These are phyloP conservation scores for Brachyalestes nurse DNA, from an alignment of 2,797 vertebrate species.

Conservation along the genomic window DNA sequence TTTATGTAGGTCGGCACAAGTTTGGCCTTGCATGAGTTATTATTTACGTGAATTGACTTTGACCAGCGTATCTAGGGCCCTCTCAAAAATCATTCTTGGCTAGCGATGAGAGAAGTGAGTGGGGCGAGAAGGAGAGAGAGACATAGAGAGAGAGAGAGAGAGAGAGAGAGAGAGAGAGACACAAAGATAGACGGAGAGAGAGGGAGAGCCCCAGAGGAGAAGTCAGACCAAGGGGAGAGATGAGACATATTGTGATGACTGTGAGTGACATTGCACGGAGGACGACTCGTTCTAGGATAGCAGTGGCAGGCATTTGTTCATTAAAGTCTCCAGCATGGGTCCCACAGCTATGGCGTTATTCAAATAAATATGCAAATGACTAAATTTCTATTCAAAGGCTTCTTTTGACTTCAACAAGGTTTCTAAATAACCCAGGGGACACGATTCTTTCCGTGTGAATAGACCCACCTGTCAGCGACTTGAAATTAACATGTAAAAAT, in stretches of 20 bases:
- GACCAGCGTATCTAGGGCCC: conserved; percentile 11
- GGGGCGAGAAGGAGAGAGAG: no score
- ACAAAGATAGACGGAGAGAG: not conserved
- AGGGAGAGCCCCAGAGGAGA: conserved; percentile 26
- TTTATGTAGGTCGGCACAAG: conserved; percentile 25
- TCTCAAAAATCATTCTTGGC: not conserved
- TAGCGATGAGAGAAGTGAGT: not conserved
- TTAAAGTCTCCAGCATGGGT: conserved; percentile 63
- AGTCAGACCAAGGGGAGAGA: conserved; percentile 50
- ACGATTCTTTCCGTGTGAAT: conserved; percentile 60
- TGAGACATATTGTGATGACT: conserved; percentile 61
- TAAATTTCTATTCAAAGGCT: conserved; percentile 72
- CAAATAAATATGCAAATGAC: conserved; percentile 79
- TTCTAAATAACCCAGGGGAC: conserved; percentile 75
- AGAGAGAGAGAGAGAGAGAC: conserved; percentile 2
- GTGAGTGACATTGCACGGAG: conserved; percentile 59
- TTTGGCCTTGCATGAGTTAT: conserved; percentile 22
- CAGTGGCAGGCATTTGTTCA: conserved; percentile 66
- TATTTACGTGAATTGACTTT: conserved; percentile 26
- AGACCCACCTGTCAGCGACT: conserved; percentile 68
- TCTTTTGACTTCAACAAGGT: conserved; percentile 68
- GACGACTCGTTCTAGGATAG: conserved; percentile 52
- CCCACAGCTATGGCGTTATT: conserved; percentile 64
- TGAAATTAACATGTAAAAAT: conserved; percentile 63
- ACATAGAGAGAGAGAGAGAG: conserved; percentile 3